Percentiles rank a stretch among this genome's conserved stretches.
Conservation (phyloP, 37 sponge, comb jelly and placozoan genomes). For the Agelas oroides region DNA sequence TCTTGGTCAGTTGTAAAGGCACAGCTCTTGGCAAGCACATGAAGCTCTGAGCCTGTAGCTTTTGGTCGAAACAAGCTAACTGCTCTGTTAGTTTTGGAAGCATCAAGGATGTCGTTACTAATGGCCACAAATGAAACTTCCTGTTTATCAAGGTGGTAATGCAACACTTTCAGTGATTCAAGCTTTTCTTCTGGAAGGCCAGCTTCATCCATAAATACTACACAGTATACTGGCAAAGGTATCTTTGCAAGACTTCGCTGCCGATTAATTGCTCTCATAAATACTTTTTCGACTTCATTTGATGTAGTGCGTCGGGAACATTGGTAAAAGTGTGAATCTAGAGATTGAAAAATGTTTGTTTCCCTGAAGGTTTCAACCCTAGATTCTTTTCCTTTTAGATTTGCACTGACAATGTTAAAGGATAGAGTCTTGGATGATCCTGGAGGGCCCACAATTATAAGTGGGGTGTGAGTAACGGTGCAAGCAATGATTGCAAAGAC, state of each 20-base stretch:
- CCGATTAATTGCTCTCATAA: constrained; percentile 72
- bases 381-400: constrained; percentile 82
- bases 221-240: constrained; percentile 58
- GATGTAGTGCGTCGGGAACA: constrained; percentile 89
- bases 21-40: constrained; percentile 61
- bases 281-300: constrained; percentile 83
- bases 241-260: constrained; percentile 42
- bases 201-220: constrained; percentile 95
- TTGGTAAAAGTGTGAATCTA: constrained; percentile 87
- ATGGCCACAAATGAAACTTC: constrained; percentile 91
- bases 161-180: constrained; percentile 92
- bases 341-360: constrained; percentile 53
- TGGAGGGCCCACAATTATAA: constrained; percentile 91
- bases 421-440: constrained; percentile 91
- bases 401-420: constrained; percentile 77
- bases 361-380: constrained; percentile 39
- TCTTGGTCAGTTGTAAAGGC: constrained; percentile 29
- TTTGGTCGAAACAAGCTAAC: constrained; percentile 80
- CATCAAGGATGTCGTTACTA: constrained; percentile 88
- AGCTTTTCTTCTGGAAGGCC: constrained; percentile 89
- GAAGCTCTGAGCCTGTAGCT: constrained; percentile 48
- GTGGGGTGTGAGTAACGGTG: constrained; percentile 72
- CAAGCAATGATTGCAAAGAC: constrained; percentile 84
- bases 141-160: constrained; percentile 82
- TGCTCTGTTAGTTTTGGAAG: constrained; percentile 90